Evolutionary conservation across 2,888 invertebrate species (phyloP).

Genomic region (Eurois occulta): DNA sequence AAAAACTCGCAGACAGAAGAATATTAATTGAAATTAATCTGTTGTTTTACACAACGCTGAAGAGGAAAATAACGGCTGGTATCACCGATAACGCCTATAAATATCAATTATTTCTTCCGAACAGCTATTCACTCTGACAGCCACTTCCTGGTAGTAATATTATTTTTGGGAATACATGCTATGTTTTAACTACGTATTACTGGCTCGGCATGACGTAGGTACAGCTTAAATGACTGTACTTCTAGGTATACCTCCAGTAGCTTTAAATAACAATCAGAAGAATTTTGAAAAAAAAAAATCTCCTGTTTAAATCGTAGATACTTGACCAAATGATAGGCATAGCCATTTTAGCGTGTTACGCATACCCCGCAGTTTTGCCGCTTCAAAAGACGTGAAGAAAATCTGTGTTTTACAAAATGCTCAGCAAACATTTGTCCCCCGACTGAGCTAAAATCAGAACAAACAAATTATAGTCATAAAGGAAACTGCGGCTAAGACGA

Average conservation of each 20-base stretch:
- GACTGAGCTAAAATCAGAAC: slow-evolving; percentile 55
- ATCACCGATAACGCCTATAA: slow-evolving; percentile 32
- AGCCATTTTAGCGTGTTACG: not conserved
- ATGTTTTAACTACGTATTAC: not conserved
- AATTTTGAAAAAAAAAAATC: not conserved
- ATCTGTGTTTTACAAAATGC: slow-evolving; percentile 4
- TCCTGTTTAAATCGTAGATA: not conserved
- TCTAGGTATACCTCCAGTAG: not conserved
- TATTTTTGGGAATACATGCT: slow-evolving; percentile 25
- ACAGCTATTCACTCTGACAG: slow-evolving; percentile 28
- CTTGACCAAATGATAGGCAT: not conserved
- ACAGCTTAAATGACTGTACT: too few relatives aligned
- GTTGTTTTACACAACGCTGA: slow-evolving; percentile 29
- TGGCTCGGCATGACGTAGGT: not conserved
- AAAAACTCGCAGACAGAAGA: slow-evolving; percentile 4
- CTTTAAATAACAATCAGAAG: not conserved
- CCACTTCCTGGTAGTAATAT: slow-evolving; percentile 8
- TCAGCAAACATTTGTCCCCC: slow-evolving; percentile 31
- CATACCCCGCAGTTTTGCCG: not conserved
- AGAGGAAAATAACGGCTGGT: slow-evolving; percentile 38
- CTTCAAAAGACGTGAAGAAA: not conserved
- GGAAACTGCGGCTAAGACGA: slow-evolving; percentile 65
- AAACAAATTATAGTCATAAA: slow-evolving; percentile 70
- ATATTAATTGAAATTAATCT: slow-evolving; percentile 38
- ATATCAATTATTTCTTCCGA: slow-evolving; percentile 49